These are phyloP conservation scores for Phyllostomus discolor DNA, from an alignment of 2,113 vertebrate genomes.

Conservation along the genomic window DNA sequence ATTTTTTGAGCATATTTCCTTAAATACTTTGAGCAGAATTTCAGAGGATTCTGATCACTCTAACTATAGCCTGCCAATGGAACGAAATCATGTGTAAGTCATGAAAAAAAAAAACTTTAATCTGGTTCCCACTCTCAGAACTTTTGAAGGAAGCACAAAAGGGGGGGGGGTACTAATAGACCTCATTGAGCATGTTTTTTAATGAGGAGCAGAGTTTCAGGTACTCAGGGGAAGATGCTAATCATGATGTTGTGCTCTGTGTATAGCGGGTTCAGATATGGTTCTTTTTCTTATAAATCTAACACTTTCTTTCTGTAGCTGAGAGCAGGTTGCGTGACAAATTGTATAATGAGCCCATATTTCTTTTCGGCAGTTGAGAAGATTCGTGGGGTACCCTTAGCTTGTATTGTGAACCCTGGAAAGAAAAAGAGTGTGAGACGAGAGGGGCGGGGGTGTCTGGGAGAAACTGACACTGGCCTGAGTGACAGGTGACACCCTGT, in stretches of 20 bases:
- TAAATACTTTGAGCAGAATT: constrained; percentile 49
- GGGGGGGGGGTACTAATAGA: background rate
- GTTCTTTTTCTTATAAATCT: background rate
- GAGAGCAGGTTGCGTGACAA: background rate
- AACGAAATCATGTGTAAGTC: background rate
- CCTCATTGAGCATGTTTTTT: rapidly evolving
- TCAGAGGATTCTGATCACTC: constrained; percentile 33
- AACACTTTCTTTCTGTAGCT: background rate
- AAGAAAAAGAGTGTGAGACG: background rate
- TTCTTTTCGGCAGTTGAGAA: background rate
- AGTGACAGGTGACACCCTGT: background rate
- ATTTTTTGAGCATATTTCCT: constrained; percentile 46
- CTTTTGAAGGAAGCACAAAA: background rate
- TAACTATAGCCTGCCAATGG: background rate
- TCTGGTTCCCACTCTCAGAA: background rate
- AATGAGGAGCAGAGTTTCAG: background rate
- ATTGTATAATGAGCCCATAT: no score
- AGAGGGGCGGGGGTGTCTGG: background rate
- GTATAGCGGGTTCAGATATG: background rate
- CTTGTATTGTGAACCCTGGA: background rate
- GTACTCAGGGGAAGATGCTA: background rate
- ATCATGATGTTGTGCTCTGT: background rate
- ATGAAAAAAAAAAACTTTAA: background rate
- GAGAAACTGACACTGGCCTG: background rate
- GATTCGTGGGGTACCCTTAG: background rate